phyloP scores from a whole-genome alignment of 2,888 invertebrate species.

The Phytoseiulus persimilis region DNA sequence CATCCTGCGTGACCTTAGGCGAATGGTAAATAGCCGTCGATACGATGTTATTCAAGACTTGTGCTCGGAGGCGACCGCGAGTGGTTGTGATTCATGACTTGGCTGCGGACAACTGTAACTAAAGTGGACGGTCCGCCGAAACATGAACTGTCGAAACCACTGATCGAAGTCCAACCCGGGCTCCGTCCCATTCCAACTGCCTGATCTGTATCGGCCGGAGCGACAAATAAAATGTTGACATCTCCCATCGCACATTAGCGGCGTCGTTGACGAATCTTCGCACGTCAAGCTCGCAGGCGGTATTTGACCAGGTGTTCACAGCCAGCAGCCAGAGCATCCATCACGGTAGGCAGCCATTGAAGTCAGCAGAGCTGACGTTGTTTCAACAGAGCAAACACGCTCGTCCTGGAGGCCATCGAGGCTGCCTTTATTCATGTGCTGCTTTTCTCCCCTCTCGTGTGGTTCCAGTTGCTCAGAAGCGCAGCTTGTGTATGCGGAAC shows the following conservation, averaged over 20 bases:
- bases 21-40: not conserved
- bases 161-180: not conserved
- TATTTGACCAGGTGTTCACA: not conserved
- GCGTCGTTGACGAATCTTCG: not conserved
- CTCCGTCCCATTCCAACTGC: no score
- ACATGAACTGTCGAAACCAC: not conserved
- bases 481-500: no score
- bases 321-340: not conserved
- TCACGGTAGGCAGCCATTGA: not conserved
- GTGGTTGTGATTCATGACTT: not conserved
- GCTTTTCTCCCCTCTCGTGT: not conserved
- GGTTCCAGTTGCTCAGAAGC: not conserved
- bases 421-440: not conserved
- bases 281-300: not conserved
- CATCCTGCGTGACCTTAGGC: not conserved
- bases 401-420: not conserved
- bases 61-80: no score
- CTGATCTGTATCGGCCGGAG: no score
- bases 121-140: not conserved
- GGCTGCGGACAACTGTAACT: not conserved
- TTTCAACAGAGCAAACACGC: not conserved
- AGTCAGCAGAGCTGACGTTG: not conserved
- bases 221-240: not conserved
- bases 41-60: no score
- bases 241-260: not conserved